Percentiles rank a stretch among this genome's conserved stretches.
Conservation (phyloP, 1,140 invertebrate genomes). For the Octopus sinensis region DNA sequence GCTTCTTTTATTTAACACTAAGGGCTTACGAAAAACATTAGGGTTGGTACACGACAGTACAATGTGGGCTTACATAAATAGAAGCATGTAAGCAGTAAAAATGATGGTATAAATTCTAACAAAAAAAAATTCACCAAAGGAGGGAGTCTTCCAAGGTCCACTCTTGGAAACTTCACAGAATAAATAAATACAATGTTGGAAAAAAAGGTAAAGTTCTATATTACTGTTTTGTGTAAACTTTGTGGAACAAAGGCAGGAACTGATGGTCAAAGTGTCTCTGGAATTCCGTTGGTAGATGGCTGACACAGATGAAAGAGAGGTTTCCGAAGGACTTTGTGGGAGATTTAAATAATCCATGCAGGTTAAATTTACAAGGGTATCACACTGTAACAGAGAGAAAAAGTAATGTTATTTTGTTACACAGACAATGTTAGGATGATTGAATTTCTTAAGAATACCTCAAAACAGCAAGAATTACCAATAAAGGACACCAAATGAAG, state of each 20-base stretch:
- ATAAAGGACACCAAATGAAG: too few species aligned
- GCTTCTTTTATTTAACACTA: too few species aligned
- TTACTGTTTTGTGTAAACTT: slow-evolving; percentile 16
- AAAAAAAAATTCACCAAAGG: not conserved
- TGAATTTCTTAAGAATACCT: too few species aligned
- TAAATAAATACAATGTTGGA: not conserved
- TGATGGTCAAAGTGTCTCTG: not conserved
- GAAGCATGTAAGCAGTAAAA: not conserved
- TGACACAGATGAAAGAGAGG: too few species aligned
- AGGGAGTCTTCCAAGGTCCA: too few species aligned
- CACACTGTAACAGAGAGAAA: not conserved
- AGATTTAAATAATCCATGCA: not conserved
- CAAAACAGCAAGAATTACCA: too few species aligned
- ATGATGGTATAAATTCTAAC: not conserved
- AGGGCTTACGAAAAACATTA: too few species aligned
- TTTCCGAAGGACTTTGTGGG: too few species aligned
- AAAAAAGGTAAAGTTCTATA: not conserved
- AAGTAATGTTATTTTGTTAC: not conserved
- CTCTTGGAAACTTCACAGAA: too few species aligned
- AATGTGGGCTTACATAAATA: not conserved
- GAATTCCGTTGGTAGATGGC: not conserved
- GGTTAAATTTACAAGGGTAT: not conserved
- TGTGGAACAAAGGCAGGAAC: slow-evolving; percentile 9
- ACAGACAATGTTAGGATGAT: not conserved
- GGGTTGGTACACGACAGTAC: too few species aligned